Percentiles rank a stretch among this genome's conserved stretches.
Evolutionary conservation across 1,140 invertebrate species (phyloP).

Genomic region (Schlechtendalia chinensis): DNA sequence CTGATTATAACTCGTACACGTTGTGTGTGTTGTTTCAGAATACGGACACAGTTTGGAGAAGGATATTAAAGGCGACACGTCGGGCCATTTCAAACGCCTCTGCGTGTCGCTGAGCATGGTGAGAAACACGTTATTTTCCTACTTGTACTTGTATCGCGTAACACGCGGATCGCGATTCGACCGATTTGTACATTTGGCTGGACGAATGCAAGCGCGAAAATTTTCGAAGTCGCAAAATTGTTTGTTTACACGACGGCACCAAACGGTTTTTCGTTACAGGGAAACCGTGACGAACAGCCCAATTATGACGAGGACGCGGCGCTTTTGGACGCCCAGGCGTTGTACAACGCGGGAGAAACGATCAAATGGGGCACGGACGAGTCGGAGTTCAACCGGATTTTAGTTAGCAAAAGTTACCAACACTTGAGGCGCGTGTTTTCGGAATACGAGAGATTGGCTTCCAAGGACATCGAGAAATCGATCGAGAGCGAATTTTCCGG

Average conservation of each 20-base stretch:
- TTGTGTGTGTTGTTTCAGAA: conserved; percentile 59
- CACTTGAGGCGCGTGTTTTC: conserved; percentile 71
- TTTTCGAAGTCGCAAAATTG: too few species aligned
- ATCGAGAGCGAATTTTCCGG: conserved; percentile 88
- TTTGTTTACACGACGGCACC: too few species aligned
- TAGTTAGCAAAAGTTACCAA: conserved; percentile 63
- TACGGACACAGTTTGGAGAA: conserved; percentile 81
- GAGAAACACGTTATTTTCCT: background rate
- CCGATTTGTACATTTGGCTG: too few species aligned
- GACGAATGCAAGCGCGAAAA: too few species aligned
- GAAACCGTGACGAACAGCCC: conserved; percentile 77
- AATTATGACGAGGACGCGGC: conserved; percentile 60
- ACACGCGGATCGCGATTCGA: too few species aligned
- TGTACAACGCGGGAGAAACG: conserved; percentile 63
- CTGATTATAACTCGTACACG: background rate
- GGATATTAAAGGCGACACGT: conserved; percentile 89
- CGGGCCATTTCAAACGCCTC: conserved; percentile 88
- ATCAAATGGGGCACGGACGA: conserved; percentile 69
- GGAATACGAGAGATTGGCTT: conserved; percentile 73
- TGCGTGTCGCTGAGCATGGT: conserved; percentile 69
- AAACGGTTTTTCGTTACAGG: conserved; percentile 58
- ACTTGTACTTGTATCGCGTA: too few species aligned
- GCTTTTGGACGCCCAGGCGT: conserved; percentile 61
- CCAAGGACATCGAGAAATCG: conserved; percentile 79
- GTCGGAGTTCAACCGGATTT: conserved; percentile 66